These are phyloP conservation scores for Ambastaia sidthimunki DNA, from an alignment of 2,797 vertebrate species.

Conservation along the genomic window DNA sequence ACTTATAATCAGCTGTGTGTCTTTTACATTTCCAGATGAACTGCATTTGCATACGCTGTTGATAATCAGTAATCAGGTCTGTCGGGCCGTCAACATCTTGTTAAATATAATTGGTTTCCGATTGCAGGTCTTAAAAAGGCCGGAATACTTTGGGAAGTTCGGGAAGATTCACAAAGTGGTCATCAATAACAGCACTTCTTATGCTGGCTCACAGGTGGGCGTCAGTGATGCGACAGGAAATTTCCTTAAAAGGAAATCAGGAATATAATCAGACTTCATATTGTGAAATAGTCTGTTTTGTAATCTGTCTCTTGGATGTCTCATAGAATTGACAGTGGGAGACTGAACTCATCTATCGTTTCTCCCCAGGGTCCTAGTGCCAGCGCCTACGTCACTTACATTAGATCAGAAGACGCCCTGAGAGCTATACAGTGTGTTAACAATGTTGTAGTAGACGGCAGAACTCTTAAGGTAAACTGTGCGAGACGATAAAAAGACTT, in stretches of 20 bases:
- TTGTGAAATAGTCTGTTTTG: background rate
- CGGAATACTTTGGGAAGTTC: constrained; percentile 92
- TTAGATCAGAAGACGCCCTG: constrained; percentile 92
- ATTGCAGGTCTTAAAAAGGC: constrained; percentile 87
- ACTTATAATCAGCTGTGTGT: background rate
- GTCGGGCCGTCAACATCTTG: constrained; percentile 1
- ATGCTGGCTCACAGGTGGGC: constrained; percentile 90
- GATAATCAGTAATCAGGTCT: background rate
- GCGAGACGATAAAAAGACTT: too few species aligned
- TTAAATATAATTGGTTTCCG: background rate
- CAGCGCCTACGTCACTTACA: constrained; percentile 92
- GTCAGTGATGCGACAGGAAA: background rate
- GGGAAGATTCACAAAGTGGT: constrained; percentile 95
- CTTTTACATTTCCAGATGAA: background rate
- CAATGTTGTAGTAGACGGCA: constrained; percentile 89
- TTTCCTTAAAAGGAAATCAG: too few species aligned
- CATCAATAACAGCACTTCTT: constrained; percentile 93
- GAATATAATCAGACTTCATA: background rate
- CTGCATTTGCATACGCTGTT: constrained; percentile 13
- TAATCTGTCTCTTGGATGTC: background rate
- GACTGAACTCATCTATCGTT: constrained; percentile 7
- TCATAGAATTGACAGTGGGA: background rate
- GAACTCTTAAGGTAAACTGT: constrained; percentile 86
- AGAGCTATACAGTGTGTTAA: constrained; percentile 92
- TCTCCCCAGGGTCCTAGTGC: constrained; percentile 87